Evolutionary conservation across 2,888 invertebrate genomes (phyloP).

Genomic region (Darwinula stevensoni): DNA sequence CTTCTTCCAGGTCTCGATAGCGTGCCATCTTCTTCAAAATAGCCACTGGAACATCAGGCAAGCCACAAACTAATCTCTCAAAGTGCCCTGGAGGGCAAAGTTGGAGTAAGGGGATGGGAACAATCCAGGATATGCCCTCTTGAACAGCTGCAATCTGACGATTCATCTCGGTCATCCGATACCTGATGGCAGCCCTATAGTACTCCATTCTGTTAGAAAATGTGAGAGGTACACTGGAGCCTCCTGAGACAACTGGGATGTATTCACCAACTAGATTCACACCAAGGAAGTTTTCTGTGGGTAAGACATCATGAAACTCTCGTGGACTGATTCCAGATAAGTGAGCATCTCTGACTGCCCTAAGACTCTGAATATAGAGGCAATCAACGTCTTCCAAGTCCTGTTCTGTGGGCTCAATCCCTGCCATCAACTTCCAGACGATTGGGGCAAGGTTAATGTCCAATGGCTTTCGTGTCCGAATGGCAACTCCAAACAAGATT

Average conservation of each 20-base stretch:
- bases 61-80: constrained; percentile 30
- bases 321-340: constrained; percentile 26
- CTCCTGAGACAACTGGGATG: too few relatives aligned
- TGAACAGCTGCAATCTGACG: constrained; percentile 23
- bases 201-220: constrained; percentile 28
- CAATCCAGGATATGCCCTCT: constrained; percentile 30
- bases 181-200: constrained; percentile 26
- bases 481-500: constrained; percentile 29
- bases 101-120: constrained; percentile 29
- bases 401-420: constrained; percentile 25
- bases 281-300: neutral
- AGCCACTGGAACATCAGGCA: constrained; percentile 27
- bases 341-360: constrained; percentile 27
- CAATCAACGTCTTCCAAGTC: constrained; percentile 29
- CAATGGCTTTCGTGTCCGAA: constrained; percentile 31
- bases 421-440: constrained; percentile 29
- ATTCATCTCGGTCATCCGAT: constrained; percentile 29
- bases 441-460: constrained; percentile 28
- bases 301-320: constrained; percentile 24
- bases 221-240: constrained; percentile 24
- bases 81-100: constrained; percentile 26
- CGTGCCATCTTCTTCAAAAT: constrained; percentile 27
- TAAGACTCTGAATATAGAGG: constrained; percentile 25
- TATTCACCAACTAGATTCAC: too few relatives aligned
- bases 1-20: constrained; percentile 30